Percentiles rank a stretch among this genome's conserved stretches.
Conservation (phyloP, 2,113 vertebrate species). For the Scopus umbretta region DNA sequence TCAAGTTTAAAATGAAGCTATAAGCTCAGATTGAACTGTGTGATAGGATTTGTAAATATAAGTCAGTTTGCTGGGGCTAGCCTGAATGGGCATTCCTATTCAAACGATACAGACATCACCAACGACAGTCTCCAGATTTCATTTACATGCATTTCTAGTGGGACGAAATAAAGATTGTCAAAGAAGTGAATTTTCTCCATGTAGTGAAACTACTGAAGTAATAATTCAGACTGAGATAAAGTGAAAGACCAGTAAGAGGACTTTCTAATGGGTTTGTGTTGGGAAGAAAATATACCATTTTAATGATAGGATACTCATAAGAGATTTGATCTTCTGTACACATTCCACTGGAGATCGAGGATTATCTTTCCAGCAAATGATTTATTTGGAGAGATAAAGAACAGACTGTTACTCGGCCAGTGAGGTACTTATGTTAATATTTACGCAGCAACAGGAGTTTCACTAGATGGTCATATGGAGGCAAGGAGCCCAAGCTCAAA, state of each 20-base stretch:
- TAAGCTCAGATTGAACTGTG: background rate
- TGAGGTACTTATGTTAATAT: background rate
- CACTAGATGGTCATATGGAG: background rate
- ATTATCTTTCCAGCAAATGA: background rate
- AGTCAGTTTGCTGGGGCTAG: background rate
- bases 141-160: background rate
- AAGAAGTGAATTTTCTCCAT: background rate
- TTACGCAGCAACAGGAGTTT: background rate
- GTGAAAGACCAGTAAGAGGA: background rate
- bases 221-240: background rate
- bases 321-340: background rate
- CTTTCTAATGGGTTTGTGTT: background rate
- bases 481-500: background rate
- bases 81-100: background rate
- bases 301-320: background rate
- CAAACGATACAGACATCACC: background rate
- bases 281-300: background rate
- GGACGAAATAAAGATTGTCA: background rate
- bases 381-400: conserved; percentile 29
- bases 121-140: background rate
- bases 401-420: background rate
- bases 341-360: background rate
- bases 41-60: background rate
- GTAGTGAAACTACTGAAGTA: background rate
- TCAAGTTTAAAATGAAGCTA: background rate